Evolutionary conservation across 1,140 invertebrate genomes (phyloP).

Genomic region (Drosophila melanogaster): DNA sequence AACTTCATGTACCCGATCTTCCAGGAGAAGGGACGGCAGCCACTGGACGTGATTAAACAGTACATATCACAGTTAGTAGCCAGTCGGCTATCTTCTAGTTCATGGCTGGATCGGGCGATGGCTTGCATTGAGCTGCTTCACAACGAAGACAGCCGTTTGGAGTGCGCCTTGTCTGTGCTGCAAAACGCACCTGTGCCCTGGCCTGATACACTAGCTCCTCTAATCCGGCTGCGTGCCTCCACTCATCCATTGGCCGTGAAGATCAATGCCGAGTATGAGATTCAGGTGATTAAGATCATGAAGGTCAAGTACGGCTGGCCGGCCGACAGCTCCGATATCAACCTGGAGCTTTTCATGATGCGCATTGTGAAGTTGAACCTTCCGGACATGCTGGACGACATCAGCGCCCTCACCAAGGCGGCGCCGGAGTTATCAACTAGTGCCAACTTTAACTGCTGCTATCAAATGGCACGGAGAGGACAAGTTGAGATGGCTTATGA

Average conservation of each 20-base stretch:
- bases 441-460: constrained; percentile 78
- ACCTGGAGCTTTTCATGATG: constrained; percentile 72
- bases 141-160: constrained; percentile 78
- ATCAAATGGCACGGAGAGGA: constrained; percentile 69
- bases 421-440: constrained; percentile 59
- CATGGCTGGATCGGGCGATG: constrained; percentile 76
- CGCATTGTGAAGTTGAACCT: constrained; percentile 76
- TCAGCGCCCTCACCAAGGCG: constrained; percentile 66
- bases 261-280: constrained; percentile 78
- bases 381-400: constrained; percentile 80
- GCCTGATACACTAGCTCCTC: constrained; percentile 61
- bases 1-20: constrained; percentile 81
- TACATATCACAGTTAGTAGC: constrained; percentile 73
- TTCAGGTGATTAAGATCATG: constrained; percentile 83
- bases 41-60: constrained; percentile 64
- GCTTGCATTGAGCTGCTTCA: constrained; percentile 73
- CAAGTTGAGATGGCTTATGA: constrained; percentile 71
- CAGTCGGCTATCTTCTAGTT: constrained; percentile 62
- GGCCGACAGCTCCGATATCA: constrained; percentile 66
- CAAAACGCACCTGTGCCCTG: constrained; percentile 78
- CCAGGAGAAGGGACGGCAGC: constrained; percentile 73
- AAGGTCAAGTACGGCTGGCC: constrained; percentile 83
- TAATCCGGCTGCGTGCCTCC: constrained; percentile 71
- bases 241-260: constrained; percentile 75
- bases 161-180: constrained; percentile 70